Evolutionary conservation across 2,888 invertebrate genomes (phyloP).

Genomic region (Lysandra bellargus): DNA sequence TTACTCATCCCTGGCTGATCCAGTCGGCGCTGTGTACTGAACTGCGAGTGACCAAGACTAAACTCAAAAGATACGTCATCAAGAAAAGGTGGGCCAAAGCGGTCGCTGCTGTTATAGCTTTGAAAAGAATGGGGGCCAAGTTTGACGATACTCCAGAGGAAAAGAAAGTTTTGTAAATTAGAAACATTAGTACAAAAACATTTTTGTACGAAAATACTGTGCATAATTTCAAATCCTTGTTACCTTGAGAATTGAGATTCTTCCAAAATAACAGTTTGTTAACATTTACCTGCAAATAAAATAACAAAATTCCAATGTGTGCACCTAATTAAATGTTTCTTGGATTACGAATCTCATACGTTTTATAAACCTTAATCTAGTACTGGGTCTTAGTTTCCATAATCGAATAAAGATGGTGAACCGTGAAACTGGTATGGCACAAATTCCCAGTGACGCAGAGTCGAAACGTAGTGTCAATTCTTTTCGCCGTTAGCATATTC

Average conservation of each 20-base stretch:
- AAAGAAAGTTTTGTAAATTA: slow-evolving; percentile 38
- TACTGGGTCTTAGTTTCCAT: not conserved
- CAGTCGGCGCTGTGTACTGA: slow-evolving; percentile 83
- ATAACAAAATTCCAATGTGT: slow-evolving; percentile 17
- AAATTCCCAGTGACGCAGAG: no score
- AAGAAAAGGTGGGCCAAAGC: slow-evolving; percentile 95
- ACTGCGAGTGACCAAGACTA: slow-evolving; percentile 87
- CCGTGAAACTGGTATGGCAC: not conserved
- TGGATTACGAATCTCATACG: not conserved
- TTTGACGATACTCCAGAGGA: slow-evolving; percentile 70
- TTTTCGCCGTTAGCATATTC: no score
- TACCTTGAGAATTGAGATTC: not conserved
- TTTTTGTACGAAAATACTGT: not conserved
- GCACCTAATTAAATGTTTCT: not conserved
- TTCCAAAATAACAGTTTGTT: not conserved
- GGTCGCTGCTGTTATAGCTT: slow-evolving; percentile 91
- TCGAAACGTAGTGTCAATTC: no score
- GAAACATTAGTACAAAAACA: not conserved
- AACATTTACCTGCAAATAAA: not conserved
- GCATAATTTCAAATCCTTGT: not conserved
- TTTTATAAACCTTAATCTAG: not conserved
- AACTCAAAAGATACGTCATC: slow-evolving; percentile 92
- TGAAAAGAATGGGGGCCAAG: slow-evolving; percentile 92
- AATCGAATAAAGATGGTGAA: not conserved
- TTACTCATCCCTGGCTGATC: slow-evolving; percentile 90